Evolutionary conservation across 2,888 invertebrate species (phyloP).

Genomic region (Caenorhabditis sulstoni): DNA sequence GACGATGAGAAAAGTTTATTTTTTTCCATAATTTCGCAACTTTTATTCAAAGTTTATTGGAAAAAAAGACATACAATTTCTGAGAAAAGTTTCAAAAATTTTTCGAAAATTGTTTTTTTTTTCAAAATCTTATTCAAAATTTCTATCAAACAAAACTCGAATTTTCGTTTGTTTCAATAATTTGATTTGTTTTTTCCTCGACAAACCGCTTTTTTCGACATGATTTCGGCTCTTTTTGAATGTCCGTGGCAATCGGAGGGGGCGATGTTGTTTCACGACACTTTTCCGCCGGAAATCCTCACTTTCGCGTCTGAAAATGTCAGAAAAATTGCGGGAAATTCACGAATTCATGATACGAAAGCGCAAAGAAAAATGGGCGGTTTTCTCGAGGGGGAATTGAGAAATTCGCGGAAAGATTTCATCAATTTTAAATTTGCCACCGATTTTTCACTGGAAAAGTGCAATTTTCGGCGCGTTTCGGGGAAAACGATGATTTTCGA

Average conservation of each 20-base stretch:
- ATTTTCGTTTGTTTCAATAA: background rate
- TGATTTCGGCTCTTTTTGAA: constrained; percentile 34
- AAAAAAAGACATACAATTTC: no score
- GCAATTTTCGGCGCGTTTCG: background rate
- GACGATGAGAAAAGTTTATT: background rate
- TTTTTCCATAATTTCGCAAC: no score
- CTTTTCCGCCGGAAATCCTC: constrained; percentile 40
- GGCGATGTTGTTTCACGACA: constrained; percentile 28
- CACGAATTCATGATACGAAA: background rate
- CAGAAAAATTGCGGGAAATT: constrained; percentile 4
- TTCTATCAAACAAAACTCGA: no score
- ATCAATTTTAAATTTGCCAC: constrained; percentile 31
- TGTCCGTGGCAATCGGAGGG: constrained; percentile 36
- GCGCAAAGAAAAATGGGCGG: constrained; percentile 6
- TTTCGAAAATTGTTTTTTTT: no score
- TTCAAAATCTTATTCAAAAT: no score
- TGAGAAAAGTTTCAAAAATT: no score
- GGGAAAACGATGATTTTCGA: background rate
- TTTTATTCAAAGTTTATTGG: no score
- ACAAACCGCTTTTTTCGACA: constrained; percentile 68
- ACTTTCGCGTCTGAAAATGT: constrained; percentile 43
- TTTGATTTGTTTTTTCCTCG: constrained; percentile 3
- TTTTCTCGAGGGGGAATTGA: no score
- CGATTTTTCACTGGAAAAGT: background rate
- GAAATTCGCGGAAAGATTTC: background rate